Base-by-base conservation (phyloP, 2,888 invertebrate genomes). In the Pterobdella sp. region DNA sequence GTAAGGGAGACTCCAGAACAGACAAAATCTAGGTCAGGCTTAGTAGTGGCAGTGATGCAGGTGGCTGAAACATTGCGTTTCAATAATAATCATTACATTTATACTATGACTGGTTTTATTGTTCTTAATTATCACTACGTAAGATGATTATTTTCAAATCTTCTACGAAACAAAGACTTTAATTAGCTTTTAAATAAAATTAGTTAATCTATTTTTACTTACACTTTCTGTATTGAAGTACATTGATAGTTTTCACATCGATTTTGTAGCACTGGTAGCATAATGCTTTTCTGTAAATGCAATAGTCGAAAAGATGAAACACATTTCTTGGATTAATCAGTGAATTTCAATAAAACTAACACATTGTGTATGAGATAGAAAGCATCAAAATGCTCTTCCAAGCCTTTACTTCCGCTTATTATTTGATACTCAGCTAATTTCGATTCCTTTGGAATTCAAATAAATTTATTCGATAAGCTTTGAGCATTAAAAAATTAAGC, bases 191-290 rank as follows among this genome's bases (percentile, higher is more conserved):
- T n/a, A n/a, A n/a, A n/a, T n/a, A n/a, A n/a, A n/a, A n/a, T n/a
- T n/a, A n/a, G n/a, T n/a, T n/a, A n/a, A n/a, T n/a, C n/a, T n/a
- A n/a, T n/a, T n/a, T n/a, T n/a, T n/a, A n/a, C 77, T 75, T 74
- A 78, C 77, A 73, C 68, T 74, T 35, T 72, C 73, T 77, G 71
- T 74, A 77, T 64, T 78, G 78, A 1, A 78, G 29, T 3, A 78
- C 71, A 66, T 78, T 78, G 34, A 68, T 68, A 31, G 78, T 78
- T 67, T 75, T 76, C 70, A 71, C 76, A 37, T 72, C 56, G 7
- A 77, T 72, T 34, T 78, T 73, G 37, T 70, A 75, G 73, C 78
- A 78, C 36, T 73, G 70, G 68, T 72, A 76, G 60, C 78, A 78
- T 42, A 66, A 60, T 32, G 74, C 72, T 4, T 1, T 36, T 52